Conservation (phyloP, 53 echinoderm and acorn worm genomes). For the Holothuria leucospilota region DNA sequence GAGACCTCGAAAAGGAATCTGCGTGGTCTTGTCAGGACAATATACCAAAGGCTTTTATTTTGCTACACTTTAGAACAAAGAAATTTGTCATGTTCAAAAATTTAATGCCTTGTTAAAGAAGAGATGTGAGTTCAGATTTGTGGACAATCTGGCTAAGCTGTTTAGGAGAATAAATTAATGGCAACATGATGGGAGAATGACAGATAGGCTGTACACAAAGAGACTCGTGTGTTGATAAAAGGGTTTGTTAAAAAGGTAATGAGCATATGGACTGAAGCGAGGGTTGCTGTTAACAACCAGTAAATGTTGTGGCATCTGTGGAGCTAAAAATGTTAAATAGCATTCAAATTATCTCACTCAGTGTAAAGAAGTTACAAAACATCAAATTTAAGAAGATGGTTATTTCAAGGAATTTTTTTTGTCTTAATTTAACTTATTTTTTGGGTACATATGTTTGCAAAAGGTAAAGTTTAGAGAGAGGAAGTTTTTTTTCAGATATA, state of each 20-base stretch:
- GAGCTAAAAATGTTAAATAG: no score
- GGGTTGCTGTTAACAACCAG: no score
- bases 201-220: background rate
- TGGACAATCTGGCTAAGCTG: background rate
- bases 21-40: constrained; percentile 29
- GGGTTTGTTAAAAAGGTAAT: background rate
- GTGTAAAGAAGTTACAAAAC: no score
- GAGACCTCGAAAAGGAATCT: constrained; percentile 38
- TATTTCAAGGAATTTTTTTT: no score
- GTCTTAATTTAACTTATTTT: no score
- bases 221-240: background rate
- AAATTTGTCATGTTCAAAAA: constrained; percentile 39
- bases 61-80: constrained; percentile 25
- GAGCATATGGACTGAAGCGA: no score
- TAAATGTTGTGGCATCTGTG: no score
- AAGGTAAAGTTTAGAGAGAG: no score
- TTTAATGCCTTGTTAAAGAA: constrained; percentile 3
- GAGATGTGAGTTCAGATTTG: background rate
- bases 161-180: constrained; percentile 14
- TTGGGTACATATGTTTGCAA: no score
- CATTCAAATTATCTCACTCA: no score
- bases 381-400: no score
- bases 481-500: no score
- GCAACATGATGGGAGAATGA: background rate
- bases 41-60: background rate